Percentiles rank a stretch among this genome's conserved stretches.
phyloP scores from a whole-genome alignment of 2,113 vertebrate species.

The Illadopsis cleaveri region DNA sequence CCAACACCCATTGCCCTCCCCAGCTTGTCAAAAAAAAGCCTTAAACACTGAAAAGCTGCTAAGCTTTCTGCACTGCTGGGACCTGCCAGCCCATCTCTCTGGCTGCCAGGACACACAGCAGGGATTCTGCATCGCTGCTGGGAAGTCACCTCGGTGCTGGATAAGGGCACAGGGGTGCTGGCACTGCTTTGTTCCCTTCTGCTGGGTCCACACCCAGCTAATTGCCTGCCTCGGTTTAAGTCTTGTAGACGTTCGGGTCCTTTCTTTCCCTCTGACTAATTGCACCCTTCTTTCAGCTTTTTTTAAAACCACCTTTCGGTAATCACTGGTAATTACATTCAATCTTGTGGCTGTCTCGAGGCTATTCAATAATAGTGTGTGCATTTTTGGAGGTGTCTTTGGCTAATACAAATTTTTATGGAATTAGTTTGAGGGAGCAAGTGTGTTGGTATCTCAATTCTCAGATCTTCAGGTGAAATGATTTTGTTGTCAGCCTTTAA shows the following conservation, averaged over 20 bases:
- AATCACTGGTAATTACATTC: not conserved
- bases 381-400: not conserved
- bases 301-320: not conserved
- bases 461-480: not conserved
- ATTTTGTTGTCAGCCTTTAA: not conserved
- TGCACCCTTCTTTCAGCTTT: not conserved
- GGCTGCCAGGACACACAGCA: not conserved
- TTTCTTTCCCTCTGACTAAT: constrained; percentile 30
- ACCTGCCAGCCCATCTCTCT: not conserved
- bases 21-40: not conserved
- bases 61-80: not conserved
- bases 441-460: not conserved
- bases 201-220: not conserved
- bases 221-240: not conserved
- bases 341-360: not conserved
- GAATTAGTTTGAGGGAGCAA: not conserved
- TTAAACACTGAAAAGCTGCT: not conserved
- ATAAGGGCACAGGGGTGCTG: accelerated
- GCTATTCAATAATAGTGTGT: not conserved
- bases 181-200: not conserved
- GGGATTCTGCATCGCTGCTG: not conserved
- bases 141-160: accelerated
- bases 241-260: not conserved
- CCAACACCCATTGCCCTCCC: not conserved
- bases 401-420: not conserved